Evolutionary conservation across 2,113 vertebrate species (phyloP), one percentile per base, ranked within the genome.

Genomic region (Naja naja): DNA sequence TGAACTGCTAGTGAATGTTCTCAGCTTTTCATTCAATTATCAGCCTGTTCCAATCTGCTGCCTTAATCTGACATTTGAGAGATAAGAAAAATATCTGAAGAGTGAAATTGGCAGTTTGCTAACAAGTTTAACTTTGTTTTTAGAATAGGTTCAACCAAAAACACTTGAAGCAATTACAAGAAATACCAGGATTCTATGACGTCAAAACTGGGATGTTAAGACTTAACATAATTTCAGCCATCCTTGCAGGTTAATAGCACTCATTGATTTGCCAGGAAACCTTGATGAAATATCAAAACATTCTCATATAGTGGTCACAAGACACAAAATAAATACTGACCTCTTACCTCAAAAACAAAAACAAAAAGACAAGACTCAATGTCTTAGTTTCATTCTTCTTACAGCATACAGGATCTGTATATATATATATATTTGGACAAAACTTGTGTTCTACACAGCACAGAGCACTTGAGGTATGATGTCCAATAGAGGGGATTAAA

Each of bases 321-420:
- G 95, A 95, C 94, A 95, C 95, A 96, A 98, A 98, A 98, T 97
- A 98, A 98, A 98, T 98, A 98, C 97, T 97, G 96, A 96, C 97
- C 96, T 97, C n/a, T 90, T 90, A 64, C 45, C 53, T 96, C 94
- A 93, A 94, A 92, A 95, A 87, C 5, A 85, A 89, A 85, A 89
- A 81, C 11, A 45, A 45, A 56, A 55, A 60, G 30, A 86, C 45
- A 56, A 56, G 85, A 60, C 16, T 93, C 89, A 93, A 91, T 96
- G 93, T 94, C 89, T 95, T 94, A 92, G 9, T 97, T 97, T 94
- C 92, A 92, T 95, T 55, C 95, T 93, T 96, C 94, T 96, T 92
- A 97, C 89, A 97, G 94, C 97, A 95, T 95, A 96, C 52, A 95
- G 96, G 96, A 97, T 92, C 93, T 96, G 94, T 69, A 60, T 93